Base-by-base conservation (phyloP, 2,797 vertebrate species). In the Hippopotamyrus pictus region DNA sequence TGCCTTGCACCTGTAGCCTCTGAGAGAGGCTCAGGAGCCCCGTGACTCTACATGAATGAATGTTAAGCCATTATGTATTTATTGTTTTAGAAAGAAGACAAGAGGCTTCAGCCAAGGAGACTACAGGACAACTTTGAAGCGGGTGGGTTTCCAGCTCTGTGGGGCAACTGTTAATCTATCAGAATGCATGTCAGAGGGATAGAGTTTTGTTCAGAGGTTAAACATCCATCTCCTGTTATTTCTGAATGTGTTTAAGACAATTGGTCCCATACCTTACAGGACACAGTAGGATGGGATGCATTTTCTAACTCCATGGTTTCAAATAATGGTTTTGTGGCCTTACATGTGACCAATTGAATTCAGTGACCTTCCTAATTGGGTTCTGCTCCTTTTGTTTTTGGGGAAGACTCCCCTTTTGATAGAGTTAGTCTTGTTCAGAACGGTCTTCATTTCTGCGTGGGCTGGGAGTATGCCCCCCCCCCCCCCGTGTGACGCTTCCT, bases 51-150 rank as follows among this genome's bases (percentile, higher is more conserved):
- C 11, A 69, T 44, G 12, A 41, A 44, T 79, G 14, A 41, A 19
- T n/a, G 37, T 41, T 17, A 41, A 79, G 17, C 19, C 17, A 33
- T 17, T 59, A 3, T 17, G 17, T 0, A 50, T 29, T 91, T 59
- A 59, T 59, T 92, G 41, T 94, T 91, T 89, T 92, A 99, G 98
- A 99, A 97, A 95, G 97, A 97, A 89, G 98, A 99, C 92, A 97
- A 96, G 94, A 97, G 90, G 92, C 95, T 97, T 92, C 96, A 97
- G 90, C 96, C 97, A 89, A 96, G 97, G 93, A 96, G 96, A 94
- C 96, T 98, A 89, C 97, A 98, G 92, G 98, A 99, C 93, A 97
- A 96, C 92, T 98, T 98, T 93, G 97, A 98, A 88, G 94, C 94
- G 94, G 98, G 98, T 97, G 95, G 92, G 95, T 94, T 51, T n/a